Conservation (phyloP, 2,888 invertebrate genomes). For the Coenonympha arcania region DNA sequence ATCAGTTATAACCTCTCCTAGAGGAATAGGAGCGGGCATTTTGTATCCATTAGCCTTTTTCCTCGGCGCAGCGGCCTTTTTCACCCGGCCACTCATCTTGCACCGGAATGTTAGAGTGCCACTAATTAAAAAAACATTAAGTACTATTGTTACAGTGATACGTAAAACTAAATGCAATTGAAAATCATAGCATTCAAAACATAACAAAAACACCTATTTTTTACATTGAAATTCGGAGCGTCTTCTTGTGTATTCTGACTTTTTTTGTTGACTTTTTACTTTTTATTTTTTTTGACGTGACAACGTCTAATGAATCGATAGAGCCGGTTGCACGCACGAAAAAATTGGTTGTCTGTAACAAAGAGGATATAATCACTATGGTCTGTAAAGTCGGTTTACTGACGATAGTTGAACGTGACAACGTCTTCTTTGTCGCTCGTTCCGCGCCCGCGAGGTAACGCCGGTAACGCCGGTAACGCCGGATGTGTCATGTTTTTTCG, state of each 20-base stretch:
- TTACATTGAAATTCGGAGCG: background rate
- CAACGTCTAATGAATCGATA: too few relatives aligned
- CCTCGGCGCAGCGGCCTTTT: slow-evolving; percentile 55
- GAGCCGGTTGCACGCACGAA: too few relatives aligned
- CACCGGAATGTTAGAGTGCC: slow-evolving; percentile 5
- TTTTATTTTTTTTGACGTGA: too few relatives aligned
- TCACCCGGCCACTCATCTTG: slow-evolving; percentile 52
- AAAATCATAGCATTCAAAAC: background rate
- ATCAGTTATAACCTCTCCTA: slow-evolving; percentile 85
- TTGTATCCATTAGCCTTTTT: slow-evolving; percentile 66
- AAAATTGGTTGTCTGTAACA: too few relatives aligned
- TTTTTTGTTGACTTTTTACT: too few relatives aligned
- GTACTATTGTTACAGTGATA: background rate
- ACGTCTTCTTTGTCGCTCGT: too few relatives aligned
- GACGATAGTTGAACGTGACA: too few relatives aligned
- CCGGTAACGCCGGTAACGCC: too few relatives aligned
- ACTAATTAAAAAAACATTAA: slow-evolving; percentile 5
- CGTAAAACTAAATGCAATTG: background rate
- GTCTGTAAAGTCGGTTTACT: too few relatives aligned
- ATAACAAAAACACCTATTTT: background rate
- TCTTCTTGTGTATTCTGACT: background rate
- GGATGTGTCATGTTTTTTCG: too few relatives aligned
- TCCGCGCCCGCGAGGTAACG: too few relatives aligned
- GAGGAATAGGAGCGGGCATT: slow-evolving; percentile 81
- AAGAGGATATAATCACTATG: too few relatives aligned